Conservation (phyloP, 2,888 invertebrate species). For the Polyommatus icarus region DNA sequence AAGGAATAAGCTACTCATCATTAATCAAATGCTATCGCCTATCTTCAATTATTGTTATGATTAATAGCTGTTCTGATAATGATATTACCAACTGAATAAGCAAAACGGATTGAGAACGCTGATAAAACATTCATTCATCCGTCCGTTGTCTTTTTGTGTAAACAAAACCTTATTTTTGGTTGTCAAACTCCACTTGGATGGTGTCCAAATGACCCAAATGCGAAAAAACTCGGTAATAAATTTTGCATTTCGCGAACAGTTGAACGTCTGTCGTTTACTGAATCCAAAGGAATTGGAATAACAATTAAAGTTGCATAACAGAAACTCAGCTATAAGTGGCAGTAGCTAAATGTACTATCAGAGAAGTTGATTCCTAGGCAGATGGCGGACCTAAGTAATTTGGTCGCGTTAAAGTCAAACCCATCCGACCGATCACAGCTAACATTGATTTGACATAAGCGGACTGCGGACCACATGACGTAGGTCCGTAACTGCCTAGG, state of each 20-base stretch:
- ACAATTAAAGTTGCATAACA: slow-evolving; percentile 32
- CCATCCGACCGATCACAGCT: no score
- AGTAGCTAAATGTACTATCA: no score
- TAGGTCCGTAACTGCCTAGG: no score
- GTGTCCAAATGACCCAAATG: slow-evolving; percentile 73
- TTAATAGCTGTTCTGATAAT: background rate
- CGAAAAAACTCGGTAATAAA: slow-evolving; percentile 54
- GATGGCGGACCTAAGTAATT: no score
- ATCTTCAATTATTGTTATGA: slow-evolving; percentile 3
- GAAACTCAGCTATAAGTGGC: background rate
- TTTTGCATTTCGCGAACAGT: slow-evolving; percentile 56
- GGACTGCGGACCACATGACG: no score
- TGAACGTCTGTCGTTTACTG: slow-evolving; percentile 36
- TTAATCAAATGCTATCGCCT: slow-evolving; percentile 4
- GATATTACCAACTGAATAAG: background rate
- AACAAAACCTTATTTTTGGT: slow-evolving; percentile 52
- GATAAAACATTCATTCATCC: slow-evolving; percentile 18
- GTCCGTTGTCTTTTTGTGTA: slow-evolving; percentile 43
- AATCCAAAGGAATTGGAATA: slow-evolving; percentile 35
- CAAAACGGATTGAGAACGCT: background rate
- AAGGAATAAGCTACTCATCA: background rate
- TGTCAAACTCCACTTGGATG: slow-evolving; percentile 64
- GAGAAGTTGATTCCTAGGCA: no score
- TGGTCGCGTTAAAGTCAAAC: no score
- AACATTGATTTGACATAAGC: no score